A percentile compares a stretch with the other conserved stretches of the same genome.
Conservation (phyloP, 2,888 invertebrate species). For the Melipona bicolor region DNA sequence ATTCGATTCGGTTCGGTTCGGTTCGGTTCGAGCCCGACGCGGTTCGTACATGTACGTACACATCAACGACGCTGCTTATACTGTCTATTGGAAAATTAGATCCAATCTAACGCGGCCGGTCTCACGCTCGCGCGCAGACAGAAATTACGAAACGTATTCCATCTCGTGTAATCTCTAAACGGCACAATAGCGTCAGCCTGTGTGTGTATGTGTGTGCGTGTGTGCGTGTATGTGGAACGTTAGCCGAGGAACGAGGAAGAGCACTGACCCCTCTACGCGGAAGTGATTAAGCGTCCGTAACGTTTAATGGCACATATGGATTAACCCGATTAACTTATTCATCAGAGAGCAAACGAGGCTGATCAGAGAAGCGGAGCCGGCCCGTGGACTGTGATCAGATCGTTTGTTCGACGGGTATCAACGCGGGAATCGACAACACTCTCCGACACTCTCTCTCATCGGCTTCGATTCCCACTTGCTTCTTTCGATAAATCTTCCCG, state of each 20-base stretch:
- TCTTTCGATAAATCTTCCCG: not conserved
- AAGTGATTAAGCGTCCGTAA: conserved; percentile 65
- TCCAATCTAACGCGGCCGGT: conserved; percentile 69
- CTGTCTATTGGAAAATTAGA: conserved; percentile 71
- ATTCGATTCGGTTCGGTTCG: too few species aligned
- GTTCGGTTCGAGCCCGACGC: not conserved
- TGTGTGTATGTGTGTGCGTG: not conserved
- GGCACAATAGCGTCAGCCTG: conserved; percentile 51
- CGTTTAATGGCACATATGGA: conserved; percentile 68
- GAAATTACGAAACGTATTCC: conserved; percentile 69
- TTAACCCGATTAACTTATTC: conserved; percentile 73
- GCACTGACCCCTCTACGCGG: conserved; percentile 69
- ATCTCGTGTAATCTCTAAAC: conserved; percentile 54
- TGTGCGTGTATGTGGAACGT: not conserved
- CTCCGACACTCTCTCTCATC: not conserved
- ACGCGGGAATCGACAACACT: conserved; percentile 4
- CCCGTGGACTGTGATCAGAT: conserved; percentile 44
- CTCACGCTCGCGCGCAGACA: conserved; percentile 69
- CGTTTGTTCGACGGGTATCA: conserved; percentile 27
- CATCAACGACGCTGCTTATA: conserved; percentile 21
- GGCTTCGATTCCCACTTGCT: not conserved
- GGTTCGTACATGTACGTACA: conserved; percentile 30
- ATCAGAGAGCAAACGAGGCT: conserved; percentile 57
- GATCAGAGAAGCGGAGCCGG: conserved; percentile 30
- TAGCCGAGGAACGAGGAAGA: conserved; percentile 64